These are phyloP conservation scores for Cheilosia soror DNA, from an alignment of 2,888 invertebrate genomes.

Conservation along the genomic window DNA sequence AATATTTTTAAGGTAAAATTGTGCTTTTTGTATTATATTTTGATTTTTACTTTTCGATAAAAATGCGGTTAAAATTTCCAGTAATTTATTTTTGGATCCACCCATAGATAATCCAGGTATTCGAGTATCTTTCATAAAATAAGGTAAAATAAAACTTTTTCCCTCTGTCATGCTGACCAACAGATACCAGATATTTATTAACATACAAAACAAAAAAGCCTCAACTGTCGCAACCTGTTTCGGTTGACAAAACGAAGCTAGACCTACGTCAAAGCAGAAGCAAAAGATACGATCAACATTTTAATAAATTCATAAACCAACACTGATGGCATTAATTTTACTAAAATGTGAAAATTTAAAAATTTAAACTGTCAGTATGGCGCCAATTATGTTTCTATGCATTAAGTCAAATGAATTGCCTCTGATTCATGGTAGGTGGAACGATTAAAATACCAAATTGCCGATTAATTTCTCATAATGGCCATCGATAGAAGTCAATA, in stretches of 20 bases:
- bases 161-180: conserved; percentile 51
- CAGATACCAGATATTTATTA: conserved; percentile 48
- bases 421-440: conserved; percentile 22
- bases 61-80: conserved; percentile 28
- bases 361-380: conserved; percentile 52
- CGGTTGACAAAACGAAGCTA: conserved; percentile 14
- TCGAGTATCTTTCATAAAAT: conserved; percentile 14
- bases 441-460: conserved; percentile 50
- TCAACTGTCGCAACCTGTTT: conserved; percentile 35
- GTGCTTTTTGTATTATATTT: conserved; percentile 10
- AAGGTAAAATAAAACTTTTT: conserved; percentile 14
- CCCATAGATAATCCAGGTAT: conserved; percentile 29
- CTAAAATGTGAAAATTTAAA: conserved; percentile 30
- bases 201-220: conserved; percentile 28
- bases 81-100: conserved; percentile 38
- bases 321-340: conserved; percentile 42
- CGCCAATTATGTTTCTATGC: conserved; percentile 55
- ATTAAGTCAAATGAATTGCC: conserved; percentile 35
- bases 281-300: conserved; percentile 20
- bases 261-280: conserved; percentile 45
- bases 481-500: conserved; percentile 35
- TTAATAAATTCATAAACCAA: conserved; percentile 44
- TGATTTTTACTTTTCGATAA: conserved; percentile 60
- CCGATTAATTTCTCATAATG: conserved; percentile 51
- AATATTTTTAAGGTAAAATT: not conserved